Base-by-base conservation (phyloP, 2,888 invertebrate species). In the Cheilosia variabilis region DNA sequence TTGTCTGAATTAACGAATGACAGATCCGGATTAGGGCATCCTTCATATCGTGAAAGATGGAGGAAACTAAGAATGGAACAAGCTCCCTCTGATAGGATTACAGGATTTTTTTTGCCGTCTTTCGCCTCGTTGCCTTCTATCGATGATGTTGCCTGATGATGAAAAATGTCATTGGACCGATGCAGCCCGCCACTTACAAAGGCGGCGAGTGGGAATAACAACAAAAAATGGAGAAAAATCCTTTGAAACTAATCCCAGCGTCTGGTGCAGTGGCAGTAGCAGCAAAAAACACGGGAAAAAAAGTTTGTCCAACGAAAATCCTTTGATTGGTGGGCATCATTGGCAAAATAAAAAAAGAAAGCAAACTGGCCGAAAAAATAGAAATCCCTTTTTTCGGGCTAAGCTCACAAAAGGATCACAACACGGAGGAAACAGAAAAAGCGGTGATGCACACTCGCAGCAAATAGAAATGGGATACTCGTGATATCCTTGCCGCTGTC, bases 11-110 rank as follows among this genome's bases (percentile, higher is more conserved):
- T 86, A 68, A 77, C 81, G 68, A 86, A 86, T 86, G 86, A 81
- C 86, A 81, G 86, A 86, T 81, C 81, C 81, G 86, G 86, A 86
- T 86, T 86, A 86, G 81, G 81, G 86, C 72, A 86, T 81, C 86
- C 86, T 81, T 86, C 86, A 86, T 86, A 76, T 75, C 58, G 65
- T 71, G 55, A 69, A 71, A 75, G 84, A 84, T 63, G 60, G 68
- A 79, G 50, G 31, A 60, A 71, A 34, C 24, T 19, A 45, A 53
- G 24, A 53, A 65, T 58, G 13, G 13, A 57, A 76, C 2, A 58
- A 5, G 4, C 24, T 31, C 10, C 43, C 50, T 77, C 81, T 86
- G 86, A 86, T 81, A 81, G 86, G 86, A 86, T 86, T 86, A 86
- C 86, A 72, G 81, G 76, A 83, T 81, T 76, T 77, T 76, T 76